These are phyloP conservation scores for Scotopteryx bipunctaria DNA, from an alignment of 2,888 invertebrate species.

Conservation along the genomic window DNA sequence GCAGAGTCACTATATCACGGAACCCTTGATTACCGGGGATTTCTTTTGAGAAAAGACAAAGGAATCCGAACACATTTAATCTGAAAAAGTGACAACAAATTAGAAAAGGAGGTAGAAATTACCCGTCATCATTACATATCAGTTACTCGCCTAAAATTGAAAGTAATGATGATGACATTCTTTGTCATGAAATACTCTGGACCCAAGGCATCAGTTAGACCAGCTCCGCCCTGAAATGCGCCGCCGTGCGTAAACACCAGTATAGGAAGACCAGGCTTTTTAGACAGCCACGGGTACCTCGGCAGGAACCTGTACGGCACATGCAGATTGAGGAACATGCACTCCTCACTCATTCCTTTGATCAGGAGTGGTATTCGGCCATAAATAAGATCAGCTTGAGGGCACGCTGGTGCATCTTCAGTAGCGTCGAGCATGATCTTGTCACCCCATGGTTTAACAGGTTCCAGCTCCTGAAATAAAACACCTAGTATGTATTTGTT, in stretches of 20 bases:
- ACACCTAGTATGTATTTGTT: neutral
- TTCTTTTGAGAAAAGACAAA: conserved; percentile 44
- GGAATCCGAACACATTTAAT: conserved; percentile 34
- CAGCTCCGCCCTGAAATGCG: conserved; percentile 28
- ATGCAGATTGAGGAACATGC: conserved; percentile 47
- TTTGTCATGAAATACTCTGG: conserved; percentile 34
- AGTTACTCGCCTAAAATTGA: conserved; percentile 50
- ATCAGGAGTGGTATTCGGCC: conserved; percentile 32
- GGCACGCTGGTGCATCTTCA: conserved; percentile 80
- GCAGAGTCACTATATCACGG: conserved; percentile 57
- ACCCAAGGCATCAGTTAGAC: conserved; percentile 35
- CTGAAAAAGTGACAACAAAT: conserved; percentile 36
- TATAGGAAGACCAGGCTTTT: conserved; percentile 23
- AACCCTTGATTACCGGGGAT: conserved; percentile 67
- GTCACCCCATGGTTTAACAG: conserved; percentile 63
- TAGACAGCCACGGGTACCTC: neutral
- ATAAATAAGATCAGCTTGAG: conserved; percentile 68
- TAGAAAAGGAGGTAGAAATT: too few species aligned
- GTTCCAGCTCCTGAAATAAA: conserved; percentile 41
- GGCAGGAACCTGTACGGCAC: conserved; percentile 9
- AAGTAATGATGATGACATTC: conserved; percentile 59
- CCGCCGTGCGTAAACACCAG: conserved; percentile 33
- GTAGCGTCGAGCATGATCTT: conserved; percentile 68
- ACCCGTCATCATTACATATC: too few species aligned
- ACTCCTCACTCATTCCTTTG: conserved; percentile 47